Evolutionary conservation across 92 coral and sea anemone species (phyloP), one percentile per base, ranked within the genome.

Genomic region (Porites divaricata): DNA sequence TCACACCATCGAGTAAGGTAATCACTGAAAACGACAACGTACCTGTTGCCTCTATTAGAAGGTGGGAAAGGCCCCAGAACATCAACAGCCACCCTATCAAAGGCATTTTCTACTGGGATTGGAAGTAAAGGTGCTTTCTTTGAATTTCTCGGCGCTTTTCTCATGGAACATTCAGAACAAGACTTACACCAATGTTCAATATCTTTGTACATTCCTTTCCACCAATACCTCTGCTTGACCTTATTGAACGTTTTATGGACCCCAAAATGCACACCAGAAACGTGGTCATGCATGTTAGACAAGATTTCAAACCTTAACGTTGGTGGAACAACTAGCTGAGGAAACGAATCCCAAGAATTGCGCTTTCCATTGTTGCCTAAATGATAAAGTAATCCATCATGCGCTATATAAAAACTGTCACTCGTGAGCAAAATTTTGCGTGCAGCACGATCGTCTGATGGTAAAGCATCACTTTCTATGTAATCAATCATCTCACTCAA

Each of bases 1-100:
- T 92, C 95, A 0, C 87, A 81, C 90, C 90, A 92, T n/a, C 88
- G 81, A 2, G 93, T 89, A 8, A 86, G 66, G 56, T 89, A 92
- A 50, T 92, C 95, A 3, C 65, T 81, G 1, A 87, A 77, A 2
- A 86, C 84, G 4, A 88, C 69, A n/a, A 81, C 67, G 57, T 81
- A 90, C 19, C 62, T 73, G 17, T 91, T 87, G 2, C 87, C 87
- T 41, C 58, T 54, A 3, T 35, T 48, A 0, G 88, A 64, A 2
- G 53, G 26, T 0, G 83, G 86, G 10, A 90, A n/a, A 1, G 90
- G 93, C 0, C 93, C 93, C 7, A 81, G 22, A 2, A 72, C 52
- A 72, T 72, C 76, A 5, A 72, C 59, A n/a, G 28, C 76, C 0
- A 50, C 59, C 17, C 76, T 20, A 9, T 72, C 76, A 49, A 72